phyloP scores from a whole-genome alignment of 1,140 invertebrate genomes.

The Adoxophyes honmai region DNA sequence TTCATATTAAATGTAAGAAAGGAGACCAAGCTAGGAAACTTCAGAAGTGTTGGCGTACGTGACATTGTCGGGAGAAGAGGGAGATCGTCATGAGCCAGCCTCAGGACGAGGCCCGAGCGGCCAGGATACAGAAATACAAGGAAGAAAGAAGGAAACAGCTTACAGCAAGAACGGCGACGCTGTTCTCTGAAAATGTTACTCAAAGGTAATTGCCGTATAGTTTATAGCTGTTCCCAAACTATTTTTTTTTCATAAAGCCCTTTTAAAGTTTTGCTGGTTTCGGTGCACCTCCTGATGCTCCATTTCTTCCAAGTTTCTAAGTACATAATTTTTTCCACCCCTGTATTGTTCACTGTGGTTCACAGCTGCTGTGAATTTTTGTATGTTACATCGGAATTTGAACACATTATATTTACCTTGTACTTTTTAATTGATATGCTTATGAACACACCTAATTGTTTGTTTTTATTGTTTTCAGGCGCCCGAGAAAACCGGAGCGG shows the following conservation, averaged over 20 bases:
- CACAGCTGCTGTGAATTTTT: too few species aligned
- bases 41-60: conserved; percentile 44
- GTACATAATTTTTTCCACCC: too few species aligned
- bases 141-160: conserved; percentile 81
- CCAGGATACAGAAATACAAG: conserved; percentile 82
- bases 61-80: conserved; percentile 37
- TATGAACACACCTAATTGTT: too few species aligned
- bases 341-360: too few species aligned
- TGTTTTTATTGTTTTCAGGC: conserved; percentile 55
- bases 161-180: conserved; percentile 68
- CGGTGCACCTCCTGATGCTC: too few species aligned
- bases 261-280: too few species aligned
- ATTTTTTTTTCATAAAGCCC: too few species aligned
- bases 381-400: too few species aligned
- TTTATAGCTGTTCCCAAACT: too few species aligned
- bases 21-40: conserved; percentile 33
- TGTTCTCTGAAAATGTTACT: conserved; percentile 67
- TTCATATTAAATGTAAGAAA: conserved; percentile 42
- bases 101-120: conserved; percentile 71
- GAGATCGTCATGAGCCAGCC: conserved; percentile 56
- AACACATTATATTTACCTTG: too few species aligned
- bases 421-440: conserved; percentile 6
- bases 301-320: too few species aligned
- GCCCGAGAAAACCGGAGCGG: conserved; percentile 45
- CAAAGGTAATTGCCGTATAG: too few species aligned